A percentile compares a stretch with the other conserved stretches of the same genome.
phyloP scores from a whole-genome alignment of 2,113 vertebrate species.

The Cheilinus undulatus region DNA sequence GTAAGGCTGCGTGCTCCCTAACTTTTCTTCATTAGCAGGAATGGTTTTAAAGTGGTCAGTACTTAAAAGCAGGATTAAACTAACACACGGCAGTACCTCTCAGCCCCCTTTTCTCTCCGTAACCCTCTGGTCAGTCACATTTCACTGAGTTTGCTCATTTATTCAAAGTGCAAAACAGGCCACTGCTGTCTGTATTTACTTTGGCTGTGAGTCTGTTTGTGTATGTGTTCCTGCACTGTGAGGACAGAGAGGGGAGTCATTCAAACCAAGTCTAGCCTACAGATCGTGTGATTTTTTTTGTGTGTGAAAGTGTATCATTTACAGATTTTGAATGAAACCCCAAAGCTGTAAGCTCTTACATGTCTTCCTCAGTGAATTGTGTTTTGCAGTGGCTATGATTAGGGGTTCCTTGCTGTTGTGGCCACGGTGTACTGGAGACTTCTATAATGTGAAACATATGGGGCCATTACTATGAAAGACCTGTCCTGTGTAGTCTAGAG shows the following conservation, averaged over 20 bases:
- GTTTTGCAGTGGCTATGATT: conserved; percentile 56
- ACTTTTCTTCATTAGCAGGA: conserved; percentile 23
- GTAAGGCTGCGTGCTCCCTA: conserved; percentile 56
- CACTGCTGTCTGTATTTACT: conserved; percentile 63
- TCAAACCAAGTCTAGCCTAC: conserved; percentile 58
- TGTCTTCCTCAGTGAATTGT: conserved; percentile 52
- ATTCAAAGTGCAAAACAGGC: conserved; percentile 54
- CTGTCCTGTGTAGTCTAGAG: conserved; percentile 1
- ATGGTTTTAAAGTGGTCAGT: conserved; percentile 32
- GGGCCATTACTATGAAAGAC: conserved; percentile 38
- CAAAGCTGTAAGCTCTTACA: conserved; percentile 28
- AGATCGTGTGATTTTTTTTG: conserved; percentile 30
- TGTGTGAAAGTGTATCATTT: conserved; percentile 37
- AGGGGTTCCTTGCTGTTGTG: conserved; percentile 58
- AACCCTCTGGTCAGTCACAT: conserved; percentile 34
- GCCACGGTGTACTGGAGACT: conserved; percentile 44
- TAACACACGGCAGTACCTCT: conserved; percentile 23
- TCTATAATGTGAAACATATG: conserved; percentile 78
- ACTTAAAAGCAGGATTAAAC: conserved; percentile 47
- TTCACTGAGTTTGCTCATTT: conserved; percentile 35
- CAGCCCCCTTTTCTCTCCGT: neutral
- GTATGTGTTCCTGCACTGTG: conserved; percentile 19
- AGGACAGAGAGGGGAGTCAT: conserved; percentile 63
- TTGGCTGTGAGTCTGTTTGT: conserved; percentile 49
- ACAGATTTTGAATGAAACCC: conserved; percentile 16